Evolutionary conservation across 2,888 invertebrate species (phyloP).

Genomic region (Agrochola lota): DNA sequence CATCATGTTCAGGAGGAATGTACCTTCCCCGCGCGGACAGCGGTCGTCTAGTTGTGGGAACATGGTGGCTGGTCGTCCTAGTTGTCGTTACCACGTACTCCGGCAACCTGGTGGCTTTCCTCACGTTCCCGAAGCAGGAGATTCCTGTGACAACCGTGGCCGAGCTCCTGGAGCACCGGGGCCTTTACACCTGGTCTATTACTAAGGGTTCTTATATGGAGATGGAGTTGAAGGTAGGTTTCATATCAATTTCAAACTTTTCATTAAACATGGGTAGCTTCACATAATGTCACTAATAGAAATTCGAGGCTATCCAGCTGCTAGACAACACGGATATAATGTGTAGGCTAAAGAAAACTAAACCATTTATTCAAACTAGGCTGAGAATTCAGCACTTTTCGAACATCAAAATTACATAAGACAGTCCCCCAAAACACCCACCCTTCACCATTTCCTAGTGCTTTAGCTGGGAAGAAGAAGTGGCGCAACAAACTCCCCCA

Average conservation of each 20-base stretch:
- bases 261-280: too few relatives aligned
- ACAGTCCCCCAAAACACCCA: too few relatives aligned
- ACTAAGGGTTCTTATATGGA: conserved; percentile 94
- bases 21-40: conserved; percentile 96
- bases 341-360: too few relatives aligned
- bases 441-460: too few relatives aligned
- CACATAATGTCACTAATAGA: too few relatives aligned
- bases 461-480: too few relatives aligned
- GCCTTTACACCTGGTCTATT: conserved; percentile 94
- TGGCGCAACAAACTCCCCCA: too few relatives aligned
- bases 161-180: conserved; percentile 91
- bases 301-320: too few relatives aligned
- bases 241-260: background rate
- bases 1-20: conserved; percentile 93
- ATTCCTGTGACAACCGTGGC: conserved; percentile 92
- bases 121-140: conserved; percentile 97
- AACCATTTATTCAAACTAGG: too few relatives aligned
- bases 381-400: too few relatives aligned
- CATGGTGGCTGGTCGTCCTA: conserved; percentile 98
- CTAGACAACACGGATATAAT: too few relatives aligned
- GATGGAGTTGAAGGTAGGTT: conserved; percentile 85
- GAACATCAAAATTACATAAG: too few relatives aligned
- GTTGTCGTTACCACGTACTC: conserved; percentile 97
- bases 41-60: conserved; percentile 95
- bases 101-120: conserved; percentile 97